Evolutionary conservation across 2,113 vertebrate species (phyloP), one percentile per base, ranked within the genome.

Genomic region (Brachypodius melanocephalos): DNA sequence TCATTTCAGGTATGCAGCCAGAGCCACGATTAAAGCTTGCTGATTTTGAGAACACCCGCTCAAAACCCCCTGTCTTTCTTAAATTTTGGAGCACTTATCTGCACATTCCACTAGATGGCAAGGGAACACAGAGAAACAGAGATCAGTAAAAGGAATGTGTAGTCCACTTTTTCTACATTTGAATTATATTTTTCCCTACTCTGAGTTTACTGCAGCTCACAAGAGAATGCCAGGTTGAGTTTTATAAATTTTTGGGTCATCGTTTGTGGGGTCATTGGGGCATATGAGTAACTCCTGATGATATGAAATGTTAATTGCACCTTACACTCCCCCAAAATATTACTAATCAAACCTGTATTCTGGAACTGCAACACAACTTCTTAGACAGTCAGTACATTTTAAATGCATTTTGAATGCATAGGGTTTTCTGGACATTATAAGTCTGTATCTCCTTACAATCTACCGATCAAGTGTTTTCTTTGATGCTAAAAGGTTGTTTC

Each of bases 61-160:
- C 68, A n/a, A 45, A 92, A 63, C 7, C 22, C 16, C 4, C 29
- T 2, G 29, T 38, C 43, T 85, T 29, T 29, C 36, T 45, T 22
- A 45, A 46, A 51, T 71, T 86, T 54, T 81, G 52, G 13, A 78
- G 68, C 57, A 18, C 19, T 92, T 62, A 25, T 6, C 26, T 73
- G 20, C 3, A 12, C 26, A 3, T 81, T 81, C 86, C 96, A 92
- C 74, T 68, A 93, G 94, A 75, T 92, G 96, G 91, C 93, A 93
- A n/a, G 55, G 66, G 26, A 79, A 73, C n/a, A 46, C 45, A 74
- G 79, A 71, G 40, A 38, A 81, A 68, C 24, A 42, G 17, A 38
- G 14, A 4, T 14, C 14, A 20, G 19, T 17, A 71, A 72, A 80
- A 90, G 24, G 45, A 61, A 58, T 24, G 20, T 45, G 8, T 29